Percentiles rank a stretch among this genome's conserved stretches.
Conservation (phyloP, 2,797 vertebrate genomes). For the Leuciscus waleckii region DNA sequence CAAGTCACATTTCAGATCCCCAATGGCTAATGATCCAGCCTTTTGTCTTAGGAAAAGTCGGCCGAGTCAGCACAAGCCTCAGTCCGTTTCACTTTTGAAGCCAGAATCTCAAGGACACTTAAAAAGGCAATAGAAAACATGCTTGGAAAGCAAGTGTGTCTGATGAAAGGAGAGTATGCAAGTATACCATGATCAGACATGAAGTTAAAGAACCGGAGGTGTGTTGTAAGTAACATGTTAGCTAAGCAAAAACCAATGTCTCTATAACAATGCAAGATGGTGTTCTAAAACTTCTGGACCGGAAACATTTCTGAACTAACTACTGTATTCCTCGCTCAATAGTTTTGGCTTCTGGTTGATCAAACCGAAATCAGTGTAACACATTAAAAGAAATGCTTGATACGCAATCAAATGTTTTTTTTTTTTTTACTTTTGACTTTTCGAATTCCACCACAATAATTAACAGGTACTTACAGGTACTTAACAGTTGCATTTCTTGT, state of each 20-base stretch:
- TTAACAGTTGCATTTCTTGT: neutral
- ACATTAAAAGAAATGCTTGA: neutral
- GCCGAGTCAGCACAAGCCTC: slow-evolving; percentile 79
- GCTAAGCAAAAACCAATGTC: slow-evolving; percentile 35
- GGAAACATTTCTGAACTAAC: slow-evolving; percentile 17
- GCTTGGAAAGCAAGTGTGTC: slow-evolving; percentile 57
- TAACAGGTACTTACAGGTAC: neutral
- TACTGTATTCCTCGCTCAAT: neutral
- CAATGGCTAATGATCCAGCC: slow-evolving; percentile 86
- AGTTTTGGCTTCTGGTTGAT: slow-evolving; percentile 1
- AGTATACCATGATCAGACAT: slow-evolving; percentile 25
- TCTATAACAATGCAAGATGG: slow-evolving; percentile 19
- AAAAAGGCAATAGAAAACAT: slow-evolving; percentile 77
- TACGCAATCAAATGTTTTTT: neutral
- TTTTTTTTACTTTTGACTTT: neutral
- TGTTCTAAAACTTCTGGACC: slow-evolving; percentile 9
- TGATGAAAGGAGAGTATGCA: slow-evolving; percentile 47
- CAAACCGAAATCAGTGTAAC: neutral
- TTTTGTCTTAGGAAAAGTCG: slow-evolving; percentile 82
- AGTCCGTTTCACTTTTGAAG: slow-evolving; percentile 78
- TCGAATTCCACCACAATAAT: neutral
- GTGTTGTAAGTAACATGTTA: slow-evolving; percentile 34
- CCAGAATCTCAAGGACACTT: slow-evolving; percentile 78
- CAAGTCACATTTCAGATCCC: slow-evolving; percentile 84
- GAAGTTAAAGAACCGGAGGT: slow-evolving; percentile 31